Evolutionary conservation across 2,113 vertebrate species (phyloP).

Genomic region (Zapus hudsonius): DNA sequence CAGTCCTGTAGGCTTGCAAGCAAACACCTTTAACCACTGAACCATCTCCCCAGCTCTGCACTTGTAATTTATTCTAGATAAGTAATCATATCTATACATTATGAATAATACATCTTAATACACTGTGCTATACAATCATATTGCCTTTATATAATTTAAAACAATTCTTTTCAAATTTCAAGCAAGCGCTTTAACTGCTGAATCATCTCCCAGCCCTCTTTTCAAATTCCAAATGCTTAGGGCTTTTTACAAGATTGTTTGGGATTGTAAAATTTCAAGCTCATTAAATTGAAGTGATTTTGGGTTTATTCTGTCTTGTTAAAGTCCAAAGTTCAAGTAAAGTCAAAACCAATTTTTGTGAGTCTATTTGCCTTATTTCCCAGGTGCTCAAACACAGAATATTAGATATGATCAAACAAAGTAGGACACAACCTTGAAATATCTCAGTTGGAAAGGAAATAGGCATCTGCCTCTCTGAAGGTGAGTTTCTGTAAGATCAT

Average conservation of each 20-base stretch:
- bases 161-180: conserved; percentile 5
- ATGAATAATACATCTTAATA: not conserved
- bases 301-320: conserved; percentile 9
- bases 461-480: not conserved
- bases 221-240: conserved; percentile 2
- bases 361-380: not conserved
- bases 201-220: not conserved
- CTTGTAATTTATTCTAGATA: not conserved
- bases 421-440: not conserved
- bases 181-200: not conserved
- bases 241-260: not conserved
- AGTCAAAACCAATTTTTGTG: conserved; percentile 15
- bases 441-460: not conserved
- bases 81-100: not conserved
- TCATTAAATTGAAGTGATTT: not conserved
- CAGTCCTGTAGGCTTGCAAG: too few species aligned
- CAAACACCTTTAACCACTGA: too few species aligned
- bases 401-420: not conserved
- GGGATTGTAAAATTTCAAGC: not conserved
- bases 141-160: not conserved
- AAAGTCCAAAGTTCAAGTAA: not conserved
- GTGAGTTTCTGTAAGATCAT: not conserved
- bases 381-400: not conserved
- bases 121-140: not conserved
- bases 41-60: not conserved